Conservation (phyloP, 2,797 vertebrate species). For the Sphenopsis melanotis region DNA sequence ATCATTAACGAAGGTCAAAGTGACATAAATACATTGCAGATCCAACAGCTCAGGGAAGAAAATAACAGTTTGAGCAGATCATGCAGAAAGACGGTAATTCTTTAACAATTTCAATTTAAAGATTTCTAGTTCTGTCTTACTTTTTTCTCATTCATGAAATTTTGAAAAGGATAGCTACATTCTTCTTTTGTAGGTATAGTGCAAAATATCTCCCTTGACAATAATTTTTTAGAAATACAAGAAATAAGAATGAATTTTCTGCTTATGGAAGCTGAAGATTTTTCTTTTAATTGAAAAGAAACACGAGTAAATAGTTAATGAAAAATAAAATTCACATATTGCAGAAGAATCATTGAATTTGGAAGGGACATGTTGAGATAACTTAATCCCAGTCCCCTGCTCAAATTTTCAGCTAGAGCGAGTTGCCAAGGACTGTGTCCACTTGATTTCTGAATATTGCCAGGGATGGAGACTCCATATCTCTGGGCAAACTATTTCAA, state of each 20-base stretch:
- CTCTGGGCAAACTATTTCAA: neutral
- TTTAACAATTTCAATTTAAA: neutral
- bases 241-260: neutral
- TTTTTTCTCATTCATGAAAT: neutral
- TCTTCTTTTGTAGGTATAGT: neutral
- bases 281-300: neutral
- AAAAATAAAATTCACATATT: neutral
- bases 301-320: neutral
- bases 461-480: neutral
- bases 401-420: neutral
- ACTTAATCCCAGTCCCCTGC: neutral
- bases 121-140: neutral
- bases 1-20: constrained; percentile 9
- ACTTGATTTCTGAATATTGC: neutral
- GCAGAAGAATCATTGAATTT: neutral
- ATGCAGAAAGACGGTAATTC: neutral
- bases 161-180: neutral
- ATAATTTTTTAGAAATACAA: neutral
- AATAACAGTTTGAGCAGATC: neutral
- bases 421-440: neutral
- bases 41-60: neutral
- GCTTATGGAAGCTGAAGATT: neutral
- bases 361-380: neutral
- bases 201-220: neutral
- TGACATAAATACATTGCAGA: neutral